Base-by-base conservation (phyloP, 2,888 invertebrate genomes). In the Chrysomela aeneicollis region DNA sequence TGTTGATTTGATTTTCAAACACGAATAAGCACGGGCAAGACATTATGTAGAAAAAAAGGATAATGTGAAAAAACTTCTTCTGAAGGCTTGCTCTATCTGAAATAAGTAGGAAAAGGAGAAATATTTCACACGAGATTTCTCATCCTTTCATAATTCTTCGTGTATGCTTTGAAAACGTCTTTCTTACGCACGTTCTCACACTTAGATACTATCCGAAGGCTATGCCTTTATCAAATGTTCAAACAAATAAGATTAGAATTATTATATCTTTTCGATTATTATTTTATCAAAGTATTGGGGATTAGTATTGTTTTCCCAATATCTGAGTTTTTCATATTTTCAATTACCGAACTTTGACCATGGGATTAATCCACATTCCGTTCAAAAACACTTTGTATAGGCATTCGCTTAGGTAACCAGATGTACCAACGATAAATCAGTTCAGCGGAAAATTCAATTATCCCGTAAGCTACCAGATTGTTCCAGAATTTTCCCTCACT, bases 401-500 rank as follows among this genome's bases (percentile, higher is more conserved):
- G 26, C 26, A 3, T 26, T 6, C 4, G 26, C n/a, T n/a, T 2
- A 35, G 12, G 9, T 6, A 35, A 35, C 10, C 35, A 35, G 35
- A 35, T 42, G 42, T 42, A n/a, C 10, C 1, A 2, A 9, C 15
- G 12, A 42, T 42, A 42, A 42, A 42, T 42, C 15, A 42, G 15
- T 15, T 42, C 4, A 12, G 4, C n/a, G 42, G 42, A 61, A 53
- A 61, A 65, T 52, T 65, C 65, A 65, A 65, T 65, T 65, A 68
- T 61, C 49, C 32, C 47, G 46, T 58, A 42, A 58, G 46, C 35
- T 51, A 55, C 52, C 50, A 42, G 57, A 61, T n/a, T n/a, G 62
- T 64, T 61, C 61, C 63, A 69, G 72, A 71, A 74, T 73, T 75
- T 73, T 73, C 73, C 74, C 66, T 60, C 65, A 62, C 62, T 69